Percentiles rank a stretch among this genome's conserved stretches.
phyloP scores from a whole-genome alignment of 2,888 invertebrate genomes.

The Thumatha senex region DNA sequence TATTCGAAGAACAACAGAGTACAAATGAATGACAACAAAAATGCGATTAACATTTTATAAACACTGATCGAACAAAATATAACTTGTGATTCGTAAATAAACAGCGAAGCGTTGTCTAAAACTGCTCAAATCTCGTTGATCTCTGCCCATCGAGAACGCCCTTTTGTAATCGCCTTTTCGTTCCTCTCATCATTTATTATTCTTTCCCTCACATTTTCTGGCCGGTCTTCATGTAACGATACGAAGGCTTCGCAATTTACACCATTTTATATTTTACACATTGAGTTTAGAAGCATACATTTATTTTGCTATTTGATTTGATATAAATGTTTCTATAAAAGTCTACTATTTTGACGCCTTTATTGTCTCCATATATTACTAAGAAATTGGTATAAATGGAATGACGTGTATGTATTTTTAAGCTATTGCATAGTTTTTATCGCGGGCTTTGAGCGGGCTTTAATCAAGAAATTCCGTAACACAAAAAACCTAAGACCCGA shows the following conservation, averaged over 20 bases:
- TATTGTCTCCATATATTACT: too few species aligned
- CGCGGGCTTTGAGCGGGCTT: too few species aligned
- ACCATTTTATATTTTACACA: not conserved
- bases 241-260: conserved; percentile 25
- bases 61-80: conserved; percentile 19
- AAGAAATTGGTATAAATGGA: too few species aligned
- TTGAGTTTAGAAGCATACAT: too few species aligned
- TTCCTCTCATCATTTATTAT: conserved; percentile 51
- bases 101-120: conserved; percentile 28
- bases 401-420: too few species aligned
- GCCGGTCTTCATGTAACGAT: conserved; percentile 22
- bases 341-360: too few species aligned
- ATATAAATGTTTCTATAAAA: too few species aligned
- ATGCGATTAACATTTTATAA: conserved; percentile 5
- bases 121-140: conserved; percentile 46
- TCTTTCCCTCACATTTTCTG: conserved; percentile 45
- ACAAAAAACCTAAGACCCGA: too few species aligned
- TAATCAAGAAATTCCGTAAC: too few species aligned
- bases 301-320: too few species aligned
- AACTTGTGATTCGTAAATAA: conserved; percentile 31
- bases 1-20: not conserved
- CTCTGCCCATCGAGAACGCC: conserved; percentile 43
- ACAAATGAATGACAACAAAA: not conserved
- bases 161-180: conserved; percentile 34
- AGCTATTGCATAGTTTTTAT: too few species aligned